Conservation (phyloP, 2,113 vertebrate genomes). For the Eretmochelys imbricata region DNA sequence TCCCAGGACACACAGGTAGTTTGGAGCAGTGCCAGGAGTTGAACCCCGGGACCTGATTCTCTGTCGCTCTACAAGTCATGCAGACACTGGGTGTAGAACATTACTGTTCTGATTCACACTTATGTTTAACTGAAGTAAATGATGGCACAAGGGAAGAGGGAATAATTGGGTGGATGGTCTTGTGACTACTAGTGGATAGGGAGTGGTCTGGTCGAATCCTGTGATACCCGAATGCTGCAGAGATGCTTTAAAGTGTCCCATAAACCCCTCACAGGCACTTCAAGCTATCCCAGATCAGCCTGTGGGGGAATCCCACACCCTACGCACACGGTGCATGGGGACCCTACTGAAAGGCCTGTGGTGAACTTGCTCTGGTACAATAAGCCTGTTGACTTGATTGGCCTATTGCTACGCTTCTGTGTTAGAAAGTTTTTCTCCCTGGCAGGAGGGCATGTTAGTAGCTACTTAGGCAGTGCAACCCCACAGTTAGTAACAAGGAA, state of each 20-base stretch:
- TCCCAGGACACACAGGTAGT: not conserved
- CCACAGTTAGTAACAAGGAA: not conserved
- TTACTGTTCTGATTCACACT: not conserved
- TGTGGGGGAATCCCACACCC: not conserved
- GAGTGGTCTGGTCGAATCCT: not conserved
- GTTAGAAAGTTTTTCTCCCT: not conserved
- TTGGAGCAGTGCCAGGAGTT: not conserved
- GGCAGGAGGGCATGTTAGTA: not conserved
- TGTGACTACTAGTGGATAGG: not conserved
- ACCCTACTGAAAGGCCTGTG: not conserved
- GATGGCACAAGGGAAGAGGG: not conserved
- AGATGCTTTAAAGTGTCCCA: not conserved
- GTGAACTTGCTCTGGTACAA: not conserved
- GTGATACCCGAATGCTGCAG: not conserved
- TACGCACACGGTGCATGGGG: not conserved
- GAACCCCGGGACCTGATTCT: not conserved
- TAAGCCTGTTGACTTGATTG: not conserved
- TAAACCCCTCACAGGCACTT: not conserved
- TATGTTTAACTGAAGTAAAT: not conserved
- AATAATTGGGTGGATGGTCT: not conserved
- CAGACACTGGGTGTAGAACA: not conserved
- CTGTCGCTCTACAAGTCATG: not conserved
- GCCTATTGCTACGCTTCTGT: not conserved
- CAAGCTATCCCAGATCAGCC: not conserved
- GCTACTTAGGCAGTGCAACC: not conserved